phyloP scores from a whole-genome alignment of 1,140 invertebrate genomes.

The Globodera rostochiensis region DNA sequence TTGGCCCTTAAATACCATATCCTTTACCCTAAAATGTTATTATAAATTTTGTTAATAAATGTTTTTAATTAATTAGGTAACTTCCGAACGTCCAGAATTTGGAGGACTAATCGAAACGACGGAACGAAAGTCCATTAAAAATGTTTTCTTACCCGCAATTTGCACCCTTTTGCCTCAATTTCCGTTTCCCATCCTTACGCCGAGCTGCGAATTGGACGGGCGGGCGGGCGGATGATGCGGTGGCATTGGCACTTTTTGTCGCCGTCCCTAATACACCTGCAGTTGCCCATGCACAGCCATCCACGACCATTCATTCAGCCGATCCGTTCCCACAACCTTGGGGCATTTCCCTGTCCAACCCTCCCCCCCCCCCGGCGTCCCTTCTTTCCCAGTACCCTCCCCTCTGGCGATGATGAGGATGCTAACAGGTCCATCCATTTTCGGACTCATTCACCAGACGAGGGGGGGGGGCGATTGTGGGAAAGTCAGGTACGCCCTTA shows the following conservation, averaged over 20 bases:
- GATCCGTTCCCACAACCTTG: neutral
- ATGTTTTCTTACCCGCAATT: no score
- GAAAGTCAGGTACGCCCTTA: no score
- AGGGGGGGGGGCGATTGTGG: no score
- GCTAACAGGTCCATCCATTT: neutral
- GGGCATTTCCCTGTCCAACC: neutral
- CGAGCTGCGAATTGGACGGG: neutral
- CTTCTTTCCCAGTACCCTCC: neutral
- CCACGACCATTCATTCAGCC: neutral
- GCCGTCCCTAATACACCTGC: neutral
- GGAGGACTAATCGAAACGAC: no score
- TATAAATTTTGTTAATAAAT: no score
- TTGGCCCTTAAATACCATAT: no score
- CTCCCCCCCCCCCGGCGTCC: no score
- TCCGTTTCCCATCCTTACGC: neutral
- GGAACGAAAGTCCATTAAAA: no score
- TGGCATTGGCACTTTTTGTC: conserved; percentile 2
- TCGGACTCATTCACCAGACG: neutral
- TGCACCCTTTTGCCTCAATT: neutral
- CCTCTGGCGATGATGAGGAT: neutral
- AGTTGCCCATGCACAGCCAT: neutral
- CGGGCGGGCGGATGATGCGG: neutral
- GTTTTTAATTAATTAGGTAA: no score
- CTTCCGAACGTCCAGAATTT: no score
- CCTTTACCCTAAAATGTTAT: no score